Conservation (phyloP, 1,140 invertebrate species). For the Ganaspis sp. region DNA sequence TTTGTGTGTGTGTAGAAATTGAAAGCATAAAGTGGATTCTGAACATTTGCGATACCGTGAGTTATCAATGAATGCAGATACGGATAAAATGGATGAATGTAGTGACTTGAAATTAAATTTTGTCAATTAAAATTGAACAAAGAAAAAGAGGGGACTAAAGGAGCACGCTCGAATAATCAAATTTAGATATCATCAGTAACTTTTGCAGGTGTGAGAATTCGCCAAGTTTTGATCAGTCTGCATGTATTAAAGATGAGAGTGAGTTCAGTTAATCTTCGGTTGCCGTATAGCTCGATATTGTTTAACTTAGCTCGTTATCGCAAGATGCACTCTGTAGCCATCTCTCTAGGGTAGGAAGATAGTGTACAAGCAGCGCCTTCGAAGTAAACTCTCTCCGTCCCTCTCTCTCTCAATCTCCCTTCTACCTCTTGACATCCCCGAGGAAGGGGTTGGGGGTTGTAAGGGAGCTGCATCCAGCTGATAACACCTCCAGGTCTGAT, state of each 20-base stretch:
- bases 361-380: conserved; percentile 67
- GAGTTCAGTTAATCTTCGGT: conserved; percentile 71
- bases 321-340: conserved; percentile 75
- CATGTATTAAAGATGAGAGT: conserved; percentile 54
- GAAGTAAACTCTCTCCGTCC: conserved; percentile 45
- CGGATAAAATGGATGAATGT: too few species aligned
- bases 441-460: conserved; percentile 63
- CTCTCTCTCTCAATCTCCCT: conserved; percentile 37
- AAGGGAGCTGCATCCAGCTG: conserved; percentile 66
- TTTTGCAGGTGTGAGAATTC: conserved; percentile 17
- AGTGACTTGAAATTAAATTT: background rate
- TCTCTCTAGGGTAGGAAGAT: conserved; percentile 73
- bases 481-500: conserved; percentile 73
- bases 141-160: background rate
- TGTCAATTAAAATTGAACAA: background rate
- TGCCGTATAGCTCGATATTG: conserved; percentile 75
- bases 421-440: conserved; percentile 45
- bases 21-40: too few species aligned
- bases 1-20: too few species aligned
- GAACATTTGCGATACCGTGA: too few species aligned
- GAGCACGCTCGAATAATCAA: background rate
- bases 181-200: conserved; percentile 9
- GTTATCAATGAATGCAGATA: too few species aligned
- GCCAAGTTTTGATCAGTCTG: conserved; percentile 49
- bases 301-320: conserved; percentile 76